Evolutionary conservation across 2,113 vertebrate genomes (phyloP).

Genomic region (western clawed frog (Xenopus tropicalis)): UCB_Xtro_10.0 CM004443.2:67571501-67572000

Average conservation of each 20-base stretch:
- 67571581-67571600: not conserved
- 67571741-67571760: conserved; percentile 20
- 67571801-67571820: not conserved
- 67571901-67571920: conserved; percentile 19
- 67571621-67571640: conserved; percentile 5
- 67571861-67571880: conserved; percentile 21
- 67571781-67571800: conserved; percentile 5
- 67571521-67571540: conserved; percentile 31
- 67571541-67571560: conserved; percentile 1
- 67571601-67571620: not conserved
- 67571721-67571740: conserved; percentile 18
- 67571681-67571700: conserved; percentile 4
- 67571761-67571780: conserved; percentile 18
- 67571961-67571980: not conserved
- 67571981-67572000: no score
- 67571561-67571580: conserved; percentile 10
- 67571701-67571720: conserved; percentile 2
- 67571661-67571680: conserved; percentile 26
- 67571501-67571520: conserved; percentile 32
- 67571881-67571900: conserved; percentile 19
- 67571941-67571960: conserved; percentile 22
- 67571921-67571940: conserved; percentile 1
- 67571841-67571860: conserved; percentile 33
- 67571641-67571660: conserved; percentile 29
- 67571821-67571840: not conserved